Evolutionary conservation across 2,797 vertebrate genomes (phyloP).

Genomic region (Smutsia gigantea): DNA sequence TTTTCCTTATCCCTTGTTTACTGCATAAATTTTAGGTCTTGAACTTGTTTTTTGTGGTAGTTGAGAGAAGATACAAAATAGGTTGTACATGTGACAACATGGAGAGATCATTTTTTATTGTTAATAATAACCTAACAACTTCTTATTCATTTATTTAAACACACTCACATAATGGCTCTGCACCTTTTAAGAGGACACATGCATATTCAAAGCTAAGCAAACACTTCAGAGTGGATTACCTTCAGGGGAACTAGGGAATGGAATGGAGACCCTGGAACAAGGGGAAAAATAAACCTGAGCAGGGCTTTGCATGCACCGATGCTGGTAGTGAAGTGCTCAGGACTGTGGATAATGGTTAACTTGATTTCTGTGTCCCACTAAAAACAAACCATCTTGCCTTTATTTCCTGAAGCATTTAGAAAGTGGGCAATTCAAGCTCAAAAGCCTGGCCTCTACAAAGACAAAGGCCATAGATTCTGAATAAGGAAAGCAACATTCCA

Average conservation of each 20-base stretch:
- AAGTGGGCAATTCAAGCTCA: neutral
- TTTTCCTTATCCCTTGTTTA: neutral
- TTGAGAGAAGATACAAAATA: neutral
- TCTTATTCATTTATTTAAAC: neutral
- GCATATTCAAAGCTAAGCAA: neutral
- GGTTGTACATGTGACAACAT: neutral
- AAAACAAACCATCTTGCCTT: neutral
- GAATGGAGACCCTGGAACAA: neutral
- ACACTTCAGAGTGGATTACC: neutral
- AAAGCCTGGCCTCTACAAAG: neutral
- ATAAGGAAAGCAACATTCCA: neutral
- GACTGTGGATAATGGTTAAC: neutral
- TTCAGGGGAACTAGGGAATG: neutral
- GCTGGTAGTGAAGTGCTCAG: neutral
- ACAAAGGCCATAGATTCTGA: neutral
- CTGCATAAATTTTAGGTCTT: neutral
- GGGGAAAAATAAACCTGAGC: neutral
- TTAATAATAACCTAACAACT: neutral
- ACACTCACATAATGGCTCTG: neutral
- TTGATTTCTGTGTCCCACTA: neutral
- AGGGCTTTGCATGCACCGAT: neutral
- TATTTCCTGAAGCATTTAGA: neutral
- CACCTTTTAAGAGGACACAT: neutral
- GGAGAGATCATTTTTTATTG: neutral
- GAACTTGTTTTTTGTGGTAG: neutral